Evolutionary conservation across 2,888 invertebrate genomes (phyloP).

Genomic region (Morinoia aosen): DNA sequence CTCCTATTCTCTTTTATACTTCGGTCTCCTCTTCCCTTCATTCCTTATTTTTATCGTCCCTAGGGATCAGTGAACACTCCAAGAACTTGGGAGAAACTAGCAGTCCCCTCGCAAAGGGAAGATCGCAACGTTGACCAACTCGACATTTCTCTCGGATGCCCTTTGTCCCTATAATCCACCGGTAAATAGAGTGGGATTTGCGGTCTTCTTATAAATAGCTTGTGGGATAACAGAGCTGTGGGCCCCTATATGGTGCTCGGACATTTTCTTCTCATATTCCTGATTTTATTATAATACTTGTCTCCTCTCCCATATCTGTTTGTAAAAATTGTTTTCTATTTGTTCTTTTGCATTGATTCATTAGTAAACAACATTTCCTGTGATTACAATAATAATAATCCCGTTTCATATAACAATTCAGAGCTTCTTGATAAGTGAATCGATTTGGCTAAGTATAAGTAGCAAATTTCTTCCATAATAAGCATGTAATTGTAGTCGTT

Average conservation of each 20-base stretch:
- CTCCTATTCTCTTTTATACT: neutral
- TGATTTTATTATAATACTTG: neutral
- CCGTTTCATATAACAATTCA: neutral
- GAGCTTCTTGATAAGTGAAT: neutral
- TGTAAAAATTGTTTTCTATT: neutral
- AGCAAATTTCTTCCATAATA: neutral
- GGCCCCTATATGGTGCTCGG: neutral
- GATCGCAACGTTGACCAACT: constrained; percentile 43
- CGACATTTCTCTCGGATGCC: constrained; percentile 36
- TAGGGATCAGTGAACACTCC: constrained; percentile 2
- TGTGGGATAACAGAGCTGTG: constrained; percentile 6
- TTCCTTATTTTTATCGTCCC: constrained; percentile 12
- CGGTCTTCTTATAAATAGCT: constrained; percentile 51
- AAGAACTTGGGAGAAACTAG: constrained; percentile 20
- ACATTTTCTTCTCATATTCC: neutral
- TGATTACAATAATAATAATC: neutral
- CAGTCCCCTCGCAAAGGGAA: constrained; percentile 40
- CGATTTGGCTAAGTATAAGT: neutral
- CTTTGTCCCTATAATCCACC: constrained; percentile 48
- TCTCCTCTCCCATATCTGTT: neutral
- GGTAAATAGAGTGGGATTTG: constrained; percentile 51
- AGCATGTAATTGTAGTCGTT: neutral
- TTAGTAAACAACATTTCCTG: neutral
- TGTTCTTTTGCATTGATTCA: neutral
- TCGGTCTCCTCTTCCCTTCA: neutral